Conservation (phyloP, 2,113 vertebrate genomes). For the Regulus satrapa region DNA sequence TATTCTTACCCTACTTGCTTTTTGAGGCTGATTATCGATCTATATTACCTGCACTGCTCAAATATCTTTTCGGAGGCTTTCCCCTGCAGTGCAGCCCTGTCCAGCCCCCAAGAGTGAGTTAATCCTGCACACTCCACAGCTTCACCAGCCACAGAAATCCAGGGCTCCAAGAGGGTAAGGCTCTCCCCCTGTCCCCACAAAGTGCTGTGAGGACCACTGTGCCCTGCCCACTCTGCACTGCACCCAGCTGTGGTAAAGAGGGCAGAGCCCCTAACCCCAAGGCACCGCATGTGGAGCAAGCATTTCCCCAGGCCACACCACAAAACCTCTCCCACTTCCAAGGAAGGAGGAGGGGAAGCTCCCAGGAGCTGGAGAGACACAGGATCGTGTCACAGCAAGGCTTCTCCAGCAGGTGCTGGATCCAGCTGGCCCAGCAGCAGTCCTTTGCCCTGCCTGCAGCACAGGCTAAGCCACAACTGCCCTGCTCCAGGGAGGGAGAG, state of each 20-base stretch:
- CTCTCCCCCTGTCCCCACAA: not conserved
- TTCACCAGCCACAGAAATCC: not conserved
- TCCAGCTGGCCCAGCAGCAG: not conserved
- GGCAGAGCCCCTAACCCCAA: not conserved
- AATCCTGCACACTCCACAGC: not conserved
- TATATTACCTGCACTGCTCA: not conserved
- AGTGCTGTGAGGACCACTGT: accelerated
- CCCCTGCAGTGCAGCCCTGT: not conserved
- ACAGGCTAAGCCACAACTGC: not conserved
- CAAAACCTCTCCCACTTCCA: not conserved
- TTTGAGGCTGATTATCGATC: not conserved
- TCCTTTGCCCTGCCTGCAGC: not conserved
- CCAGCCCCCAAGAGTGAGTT: not conserved
- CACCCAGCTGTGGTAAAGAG: not conserved
- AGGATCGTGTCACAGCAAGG: not conserved
- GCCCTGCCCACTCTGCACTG: not conserved
- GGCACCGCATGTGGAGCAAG: accelerated
- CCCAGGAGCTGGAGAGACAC: not conserved
- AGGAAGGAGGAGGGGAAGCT: not conserved
- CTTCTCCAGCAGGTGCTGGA: not conserved
- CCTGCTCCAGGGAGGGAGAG: not conserved
- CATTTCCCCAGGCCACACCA: not conserved
- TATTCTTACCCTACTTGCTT: not conserved
- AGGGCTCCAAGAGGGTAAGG: not conserved
- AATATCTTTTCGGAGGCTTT: not conserved